Evolutionary conservation across 2,113 vertebrate genomes (phyloP).

Genomic region (Cebidichthys violaceus): DNA sequence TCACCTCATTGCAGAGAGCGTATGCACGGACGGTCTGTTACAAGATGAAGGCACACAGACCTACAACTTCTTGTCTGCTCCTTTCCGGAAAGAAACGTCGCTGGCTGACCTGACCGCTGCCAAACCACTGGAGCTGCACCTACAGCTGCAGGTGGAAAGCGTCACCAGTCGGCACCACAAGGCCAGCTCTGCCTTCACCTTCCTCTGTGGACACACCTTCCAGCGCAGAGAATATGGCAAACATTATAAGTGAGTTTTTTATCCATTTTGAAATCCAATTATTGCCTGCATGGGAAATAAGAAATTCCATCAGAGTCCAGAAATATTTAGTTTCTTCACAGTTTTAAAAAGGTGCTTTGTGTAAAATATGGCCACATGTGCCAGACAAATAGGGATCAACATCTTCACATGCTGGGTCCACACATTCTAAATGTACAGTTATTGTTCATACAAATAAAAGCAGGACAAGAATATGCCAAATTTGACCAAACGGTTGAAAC

Average conservation of each 20-base stretch:
- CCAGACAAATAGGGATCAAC: neutral
- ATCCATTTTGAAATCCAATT: neutral
- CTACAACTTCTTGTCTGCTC: slow-evolving; percentile 88
- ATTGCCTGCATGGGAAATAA: neutral
- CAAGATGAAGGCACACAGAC: slow-evolving; percentile 94
- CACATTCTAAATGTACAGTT: too few species aligned
- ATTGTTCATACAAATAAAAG: too few species aligned
- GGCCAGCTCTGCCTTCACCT: slow-evolving; percentile 92
- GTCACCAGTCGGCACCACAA: slow-evolving; percentile 93
- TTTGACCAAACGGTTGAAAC: too few species aligned
- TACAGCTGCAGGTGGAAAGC: slow-evolving; percentile 90
- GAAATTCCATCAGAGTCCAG: neutral
- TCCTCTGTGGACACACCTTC: slow-evolving; percentile 92
- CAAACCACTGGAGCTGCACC: slow-evolving; percentile 82
- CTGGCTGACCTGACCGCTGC: slow-evolving; percentile 85
- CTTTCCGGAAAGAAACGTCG: slow-evolving; percentile 84
- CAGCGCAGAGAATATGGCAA: slow-evolving; percentile 90
- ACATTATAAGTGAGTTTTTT: slow-evolving; percentile 86
- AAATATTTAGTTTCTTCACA: neutral
- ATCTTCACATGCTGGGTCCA: neutral
- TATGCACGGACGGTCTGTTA: slow-evolving; percentile 86
- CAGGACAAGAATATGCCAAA: too few species aligned
- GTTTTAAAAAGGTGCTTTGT: neutral
- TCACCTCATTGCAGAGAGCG: slow-evolving; percentile 90
- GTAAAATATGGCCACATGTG: neutral